These are phyloP conservation scores for Craniophora ligustri DNA, from an alignment of 2,888 invertebrate species.

Conservation along the genomic window DNA sequence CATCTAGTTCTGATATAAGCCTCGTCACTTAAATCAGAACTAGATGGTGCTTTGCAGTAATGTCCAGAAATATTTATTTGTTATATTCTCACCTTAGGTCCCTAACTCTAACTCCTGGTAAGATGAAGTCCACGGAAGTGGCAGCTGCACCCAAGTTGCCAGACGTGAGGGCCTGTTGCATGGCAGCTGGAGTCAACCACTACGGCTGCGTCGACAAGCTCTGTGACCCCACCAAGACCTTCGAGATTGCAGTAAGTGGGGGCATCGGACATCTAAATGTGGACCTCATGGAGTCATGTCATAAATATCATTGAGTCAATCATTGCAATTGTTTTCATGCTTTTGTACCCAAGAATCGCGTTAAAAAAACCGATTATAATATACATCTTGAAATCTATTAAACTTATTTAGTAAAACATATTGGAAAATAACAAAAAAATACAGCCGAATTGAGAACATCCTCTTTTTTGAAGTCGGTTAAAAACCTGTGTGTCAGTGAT, in stretches of 20 bases:
- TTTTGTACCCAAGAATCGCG: too few relatives aligned
- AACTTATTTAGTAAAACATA: too few relatives aligned
- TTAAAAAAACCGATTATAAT: too few relatives aligned
- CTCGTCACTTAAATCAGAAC: too few relatives aligned
- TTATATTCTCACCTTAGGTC: conserved; percentile 73
- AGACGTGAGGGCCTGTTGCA: conserved; percentile 92
- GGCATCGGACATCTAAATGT: conserved; percentile 19
- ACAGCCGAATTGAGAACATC: too few relatives aligned
- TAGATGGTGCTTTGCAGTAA: too few relatives aligned
- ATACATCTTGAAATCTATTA: too few relatives aligned
- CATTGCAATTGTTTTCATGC: neutral
- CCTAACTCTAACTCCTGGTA: conserved; percentile 91
- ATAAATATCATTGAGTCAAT: neutral
- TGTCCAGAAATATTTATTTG: too few relatives aligned
- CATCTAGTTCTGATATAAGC: too few relatives aligned
- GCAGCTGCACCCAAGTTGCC: conserved; percentile 91
- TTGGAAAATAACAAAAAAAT: too few relatives aligned
- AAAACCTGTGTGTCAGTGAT: too few relatives aligned
- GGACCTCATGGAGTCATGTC: conserved; percentile 6
- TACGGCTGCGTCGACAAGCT: conserved; percentile 93
- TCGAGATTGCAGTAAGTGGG: conserved; percentile 80
- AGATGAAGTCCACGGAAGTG: conserved; percentile 87
- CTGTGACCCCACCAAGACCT: conserved; percentile 92
- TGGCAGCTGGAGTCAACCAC: conserved; percentile 91
- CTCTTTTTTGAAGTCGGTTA: too few relatives aligned